Percentiles rank a stretch among this genome's conserved stretches.
These are phyloP conservation scores for Sigmodon hispidus DNA, from an alignment of 2,113 vertebrate species.

Conservation along the genomic window DNA sequence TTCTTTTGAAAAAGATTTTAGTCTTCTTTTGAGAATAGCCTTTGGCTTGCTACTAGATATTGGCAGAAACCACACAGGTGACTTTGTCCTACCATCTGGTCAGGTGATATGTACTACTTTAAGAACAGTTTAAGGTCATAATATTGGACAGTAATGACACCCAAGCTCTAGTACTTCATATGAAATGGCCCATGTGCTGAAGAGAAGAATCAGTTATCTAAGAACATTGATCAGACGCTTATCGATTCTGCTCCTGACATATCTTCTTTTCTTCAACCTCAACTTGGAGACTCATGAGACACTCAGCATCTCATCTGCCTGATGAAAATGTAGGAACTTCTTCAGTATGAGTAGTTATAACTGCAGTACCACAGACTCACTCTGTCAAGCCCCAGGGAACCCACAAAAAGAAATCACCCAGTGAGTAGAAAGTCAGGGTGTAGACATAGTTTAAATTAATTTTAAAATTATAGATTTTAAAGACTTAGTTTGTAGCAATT, in stretches of 20 bases:
- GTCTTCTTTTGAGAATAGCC: background rate
- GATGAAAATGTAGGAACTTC: background rate
- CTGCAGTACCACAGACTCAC: accelerated
- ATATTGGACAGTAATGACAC: accelerated
- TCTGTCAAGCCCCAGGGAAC: background rate
- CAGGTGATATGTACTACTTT: background rate
- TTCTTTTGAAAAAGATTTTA: background rate
- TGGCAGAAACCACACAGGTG: background rate
- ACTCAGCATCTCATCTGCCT: background rate
- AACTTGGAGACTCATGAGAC: too few species aligned
- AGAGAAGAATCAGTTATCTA: accelerated
- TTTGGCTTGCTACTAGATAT: background rate
- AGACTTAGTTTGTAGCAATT: background rate
- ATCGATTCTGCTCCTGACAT: background rate
- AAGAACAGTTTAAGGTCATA: background rate
- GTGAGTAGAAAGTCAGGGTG: background rate
- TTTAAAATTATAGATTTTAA: background rate
- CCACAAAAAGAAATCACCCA: background rate
- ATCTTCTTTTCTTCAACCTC: background rate
- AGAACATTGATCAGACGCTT: background rate
- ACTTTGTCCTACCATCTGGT: background rate
- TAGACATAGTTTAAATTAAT: background rate
- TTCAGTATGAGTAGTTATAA: too few species aligned
- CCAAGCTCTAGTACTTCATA: background rate
- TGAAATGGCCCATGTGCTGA: background rate